Percentiles rank a stretch among this genome's conserved stretches.
phyloP scores from a whole-genome alignment of 2,888 invertebrate species.

The Dinocampus coccinellae region DNA sequence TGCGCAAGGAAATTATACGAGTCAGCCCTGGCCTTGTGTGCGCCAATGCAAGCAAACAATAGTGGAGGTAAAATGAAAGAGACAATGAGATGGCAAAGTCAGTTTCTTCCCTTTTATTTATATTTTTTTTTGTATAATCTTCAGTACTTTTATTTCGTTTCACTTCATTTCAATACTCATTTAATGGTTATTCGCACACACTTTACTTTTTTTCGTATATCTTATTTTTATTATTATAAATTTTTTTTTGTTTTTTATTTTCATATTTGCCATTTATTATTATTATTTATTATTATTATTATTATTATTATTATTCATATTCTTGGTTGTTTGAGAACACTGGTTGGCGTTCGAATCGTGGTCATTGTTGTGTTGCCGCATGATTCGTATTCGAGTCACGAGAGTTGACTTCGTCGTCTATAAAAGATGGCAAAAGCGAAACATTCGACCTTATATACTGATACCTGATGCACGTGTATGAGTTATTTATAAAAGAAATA shows the following conservation, averaged over 20 bases:
- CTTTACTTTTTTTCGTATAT: neutral
- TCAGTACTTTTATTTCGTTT: conserved; percentile 1
- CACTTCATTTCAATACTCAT: conserved; percentile 14
- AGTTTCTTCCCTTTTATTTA: conserved; percentile 25
- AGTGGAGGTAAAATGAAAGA: neutral
- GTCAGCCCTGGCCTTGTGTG: conserved; percentile 63
- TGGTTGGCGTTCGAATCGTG: conserved; percentile 8
- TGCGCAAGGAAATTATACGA: conserved; percentile 60
- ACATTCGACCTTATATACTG: conserved; percentile 30
- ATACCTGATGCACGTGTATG: conserved; percentile 29
- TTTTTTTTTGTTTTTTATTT: neutral
- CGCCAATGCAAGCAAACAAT: conserved; percentile 46
- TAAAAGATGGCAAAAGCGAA: conserved; percentile 37
- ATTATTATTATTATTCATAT: too few species aligned
- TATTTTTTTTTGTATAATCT: conserved; percentile 6
- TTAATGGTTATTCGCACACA: neutral
- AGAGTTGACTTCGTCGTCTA: conserved; percentile 8
- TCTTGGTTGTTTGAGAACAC: neutral
- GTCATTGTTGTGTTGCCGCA: conserved; percentile 4
- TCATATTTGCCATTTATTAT: conserved; percentile 7
- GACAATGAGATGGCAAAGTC: conserved; percentile 22
- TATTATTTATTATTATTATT: neutral
- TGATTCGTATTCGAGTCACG: conserved; percentile 41
- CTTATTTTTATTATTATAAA: neutral
- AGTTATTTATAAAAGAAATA: neutral